phyloP scores from a whole-genome alignment of 92 coral and sea anemone genomes.

The Porites rus region DNA sequence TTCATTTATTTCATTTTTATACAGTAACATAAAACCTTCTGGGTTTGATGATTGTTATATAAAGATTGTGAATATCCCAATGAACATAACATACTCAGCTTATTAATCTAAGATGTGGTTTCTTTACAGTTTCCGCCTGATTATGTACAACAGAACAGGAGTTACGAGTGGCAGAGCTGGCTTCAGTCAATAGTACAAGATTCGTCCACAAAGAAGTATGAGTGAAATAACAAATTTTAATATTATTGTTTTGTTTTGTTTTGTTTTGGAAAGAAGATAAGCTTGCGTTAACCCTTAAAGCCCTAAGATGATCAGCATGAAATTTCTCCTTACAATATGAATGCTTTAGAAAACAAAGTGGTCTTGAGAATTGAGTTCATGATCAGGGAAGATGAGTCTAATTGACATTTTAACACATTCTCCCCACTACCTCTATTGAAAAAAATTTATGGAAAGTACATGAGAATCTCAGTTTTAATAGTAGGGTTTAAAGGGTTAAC shows the following conservation, averaged over 20 bases:
- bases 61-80: background rate
- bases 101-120: background rate
- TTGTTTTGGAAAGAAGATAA: background rate
- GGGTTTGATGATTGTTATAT: background rate
- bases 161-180: conserved; percentile 94
- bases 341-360: too few species aligned
- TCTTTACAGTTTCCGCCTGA: conserved; percentile 80
- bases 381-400: too few species aligned
- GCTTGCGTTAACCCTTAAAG: too few species aligned
- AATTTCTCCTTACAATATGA: too few species aligned
- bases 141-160: conserved; percentile 89
- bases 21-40: background rate
- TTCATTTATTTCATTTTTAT: background rate
- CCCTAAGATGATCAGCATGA: too few species aligned
- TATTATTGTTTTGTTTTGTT: background rate
- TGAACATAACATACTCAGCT: too few species aligned
- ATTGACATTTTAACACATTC: too few species aligned
- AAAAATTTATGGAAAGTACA: too few species aligned
- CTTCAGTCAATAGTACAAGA: conserved; percentile 74
- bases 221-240: background rate
- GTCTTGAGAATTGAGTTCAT: too few species aligned
- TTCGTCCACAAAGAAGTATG: conserved; percentile 88
- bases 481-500: too few species aligned
- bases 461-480: too few species aligned
- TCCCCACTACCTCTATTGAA: too few species aligned